A percentile compares a stretch with the other conserved stretches of the same genome.
Evolutionary conservation across 2,113 vertebrate genomes (phyloP).

Genomic region (Notechis scutatus): DNA sequence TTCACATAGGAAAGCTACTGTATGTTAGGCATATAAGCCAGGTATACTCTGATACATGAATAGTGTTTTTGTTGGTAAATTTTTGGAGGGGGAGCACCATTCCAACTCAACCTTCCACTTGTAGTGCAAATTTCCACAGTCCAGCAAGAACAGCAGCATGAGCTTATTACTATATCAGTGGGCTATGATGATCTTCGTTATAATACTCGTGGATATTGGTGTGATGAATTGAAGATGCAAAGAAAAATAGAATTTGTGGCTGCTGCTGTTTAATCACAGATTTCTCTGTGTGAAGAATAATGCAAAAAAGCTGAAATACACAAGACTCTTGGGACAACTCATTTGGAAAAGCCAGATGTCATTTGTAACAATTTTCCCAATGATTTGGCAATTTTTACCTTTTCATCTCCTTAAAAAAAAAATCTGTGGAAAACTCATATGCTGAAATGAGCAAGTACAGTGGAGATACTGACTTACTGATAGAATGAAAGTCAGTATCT

Average conservation of each 20-base stretch:
- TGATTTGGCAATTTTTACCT: conserved; percentile 34
- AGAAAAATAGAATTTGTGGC: neutral
- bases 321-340: conserved; percentile 26
- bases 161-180: conserved; percentile 3
- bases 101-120: neutral
- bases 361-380: conserved; percentile 38
- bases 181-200: neutral
- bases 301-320: conserved; percentile 18
- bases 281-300: conserved; percentile 15
- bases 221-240: neutral
- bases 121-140: neutral
- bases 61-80: neutral
- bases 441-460: conserved; percentile 41
- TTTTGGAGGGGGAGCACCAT: neutral
- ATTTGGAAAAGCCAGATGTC: conserved; percentile 50
- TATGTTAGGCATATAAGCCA: neutral
- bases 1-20: neutral
- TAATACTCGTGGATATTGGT: neutral
- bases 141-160: neutral
- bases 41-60: neutral
- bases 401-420: conserved; percentile 51
- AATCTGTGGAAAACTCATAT: conserved; percentile 7
- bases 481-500: conserved; percentile 29
- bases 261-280: conserved; percentile 14
- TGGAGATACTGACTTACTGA: conserved; percentile 44